Percentiles rank a stretch among this genome's conserved stretches.
These are phyloP conservation scores for Cryptosula pallasiana DNA, from an alignment of 2,888 invertebrate genomes.

Conservation along the genomic window DNA sequence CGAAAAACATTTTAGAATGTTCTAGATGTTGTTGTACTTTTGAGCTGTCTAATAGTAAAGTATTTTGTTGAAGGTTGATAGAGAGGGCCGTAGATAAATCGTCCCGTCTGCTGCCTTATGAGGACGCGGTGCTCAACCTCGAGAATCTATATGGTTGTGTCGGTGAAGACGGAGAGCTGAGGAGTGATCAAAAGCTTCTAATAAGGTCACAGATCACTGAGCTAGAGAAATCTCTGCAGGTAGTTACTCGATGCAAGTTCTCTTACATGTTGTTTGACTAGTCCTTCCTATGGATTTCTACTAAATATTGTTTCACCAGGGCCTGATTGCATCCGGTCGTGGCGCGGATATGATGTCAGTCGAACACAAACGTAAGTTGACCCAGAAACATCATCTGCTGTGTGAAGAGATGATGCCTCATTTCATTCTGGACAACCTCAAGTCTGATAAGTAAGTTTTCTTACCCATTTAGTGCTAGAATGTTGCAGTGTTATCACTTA, in stretches of 20 bases:
- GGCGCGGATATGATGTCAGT: conserved; percentile 1
- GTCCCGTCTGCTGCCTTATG: background rate
- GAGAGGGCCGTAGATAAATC: conserved; percentile 7
- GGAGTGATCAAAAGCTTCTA: background rate
- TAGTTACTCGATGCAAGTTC: background rate
- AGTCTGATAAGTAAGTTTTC: background rate
- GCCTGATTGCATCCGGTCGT: background rate
- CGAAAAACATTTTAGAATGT: too few species aligned
- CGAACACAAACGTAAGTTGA: conserved; percentile 4
- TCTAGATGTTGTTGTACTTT: too few species aligned
- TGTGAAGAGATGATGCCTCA: conserved; percentile 22
- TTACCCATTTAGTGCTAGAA: background rate
- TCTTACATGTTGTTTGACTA: too few species aligned
- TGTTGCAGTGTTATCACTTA: background rate
- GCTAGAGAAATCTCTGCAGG: conserved; percentile 5
- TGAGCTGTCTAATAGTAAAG: too few species aligned
- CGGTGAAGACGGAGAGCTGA: background rate
- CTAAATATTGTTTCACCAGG: too few species aligned
- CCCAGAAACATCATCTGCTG: background rate
- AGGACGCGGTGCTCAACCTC: background rate
- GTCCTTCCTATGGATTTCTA: too few species aligned
- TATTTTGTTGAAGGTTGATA: conserved; percentile 14
- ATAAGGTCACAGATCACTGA: background rate
- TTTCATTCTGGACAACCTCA: background rate
- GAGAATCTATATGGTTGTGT: background rate